Conservation (phyloP, 2,888 invertebrate species). For the Teinopalpus imperialis region DNA sequence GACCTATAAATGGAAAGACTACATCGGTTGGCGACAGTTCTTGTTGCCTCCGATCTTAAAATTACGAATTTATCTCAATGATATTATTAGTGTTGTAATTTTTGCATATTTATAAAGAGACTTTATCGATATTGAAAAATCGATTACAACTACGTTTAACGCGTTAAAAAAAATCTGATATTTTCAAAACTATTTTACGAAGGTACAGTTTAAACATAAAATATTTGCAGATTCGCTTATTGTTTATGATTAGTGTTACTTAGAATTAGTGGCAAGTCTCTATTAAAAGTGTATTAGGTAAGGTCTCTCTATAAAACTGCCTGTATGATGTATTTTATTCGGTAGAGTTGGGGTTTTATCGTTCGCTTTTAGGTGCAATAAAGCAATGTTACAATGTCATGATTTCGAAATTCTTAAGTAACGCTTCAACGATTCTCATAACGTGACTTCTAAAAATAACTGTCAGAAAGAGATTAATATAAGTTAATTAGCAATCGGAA, state of each 20-base stretch:
- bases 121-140: slow-evolving; percentile 13
- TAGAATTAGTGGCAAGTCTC: neutral
- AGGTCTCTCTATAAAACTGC: slow-evolving; percentile 37
- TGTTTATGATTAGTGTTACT: neutral
- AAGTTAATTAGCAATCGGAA: no score
- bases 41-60: slow-evolving; percentile 79
- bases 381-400: slow-evolving; percentile 49
- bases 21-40: slow-evolving; percentile 85
- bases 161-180: neutral
- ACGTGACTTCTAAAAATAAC: no score
- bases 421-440: no score
- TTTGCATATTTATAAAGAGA: slow-evolving; percentile 20
- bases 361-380: slow-evolving; percentile 53
- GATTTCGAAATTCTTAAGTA: neutral
- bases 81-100: slow-evolving; percentile 40
- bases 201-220: neutral
- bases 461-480: no score
- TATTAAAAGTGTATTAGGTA: neutral
- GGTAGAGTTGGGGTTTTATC: slow-evolving; percentile 54
- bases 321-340: slow-evolving; percentile 45
- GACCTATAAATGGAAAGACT: slow-evolving; percentile 87
- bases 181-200: slow-evolving; percentile 13
- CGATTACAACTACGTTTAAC: neutral
- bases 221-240: slow-evolving; percentile 6
- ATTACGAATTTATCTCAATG: slow-evolving; percentile 36